Conservation (phyloP, 2,797 vertebrate genomes). For the Margarornis squamiger region DNA sequence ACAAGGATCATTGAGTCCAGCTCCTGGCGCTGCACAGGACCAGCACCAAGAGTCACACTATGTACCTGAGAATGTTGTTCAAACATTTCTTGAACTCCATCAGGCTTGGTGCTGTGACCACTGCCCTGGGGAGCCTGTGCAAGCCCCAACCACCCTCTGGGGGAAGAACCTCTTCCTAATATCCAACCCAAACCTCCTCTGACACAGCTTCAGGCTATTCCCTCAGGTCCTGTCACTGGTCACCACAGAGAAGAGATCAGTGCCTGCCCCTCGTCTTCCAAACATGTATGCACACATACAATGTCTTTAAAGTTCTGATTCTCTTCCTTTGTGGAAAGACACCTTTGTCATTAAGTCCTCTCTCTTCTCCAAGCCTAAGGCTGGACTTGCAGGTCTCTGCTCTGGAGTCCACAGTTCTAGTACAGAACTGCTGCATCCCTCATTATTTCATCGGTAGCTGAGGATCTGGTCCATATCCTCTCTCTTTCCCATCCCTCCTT, state of each 20-base stretch:
- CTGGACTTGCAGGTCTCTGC: background rate
- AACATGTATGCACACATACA: rapidly evolving
- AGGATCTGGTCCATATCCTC: background rate
- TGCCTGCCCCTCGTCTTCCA: background rate
- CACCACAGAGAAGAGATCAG: background rate
- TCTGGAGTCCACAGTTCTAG: background rate
- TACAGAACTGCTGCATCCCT: background rate
- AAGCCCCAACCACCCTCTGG: background rate
- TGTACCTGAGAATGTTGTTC: too few relatives aligned
- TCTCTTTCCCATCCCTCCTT: background rate
- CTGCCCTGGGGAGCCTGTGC: background rate
- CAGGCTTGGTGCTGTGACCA: background rate
- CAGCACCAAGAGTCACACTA: background rate
- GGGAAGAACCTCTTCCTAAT: background rate
- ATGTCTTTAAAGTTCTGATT: background rate
- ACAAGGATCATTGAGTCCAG: background rate
- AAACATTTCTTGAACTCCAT: background rate
- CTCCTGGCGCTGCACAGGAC: background rate
- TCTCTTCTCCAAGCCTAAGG: background rate
- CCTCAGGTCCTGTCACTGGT: background rate
- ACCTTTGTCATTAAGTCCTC: background rate
- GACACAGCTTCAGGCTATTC: background rate
- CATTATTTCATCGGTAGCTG: background rate
- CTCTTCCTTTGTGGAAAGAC: background rate
- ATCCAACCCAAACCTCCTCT: background rate